phyloP scores from a whole-genome alignment of 2,797 vertebrate genomes.

The Nothura maculosa region DNA sequence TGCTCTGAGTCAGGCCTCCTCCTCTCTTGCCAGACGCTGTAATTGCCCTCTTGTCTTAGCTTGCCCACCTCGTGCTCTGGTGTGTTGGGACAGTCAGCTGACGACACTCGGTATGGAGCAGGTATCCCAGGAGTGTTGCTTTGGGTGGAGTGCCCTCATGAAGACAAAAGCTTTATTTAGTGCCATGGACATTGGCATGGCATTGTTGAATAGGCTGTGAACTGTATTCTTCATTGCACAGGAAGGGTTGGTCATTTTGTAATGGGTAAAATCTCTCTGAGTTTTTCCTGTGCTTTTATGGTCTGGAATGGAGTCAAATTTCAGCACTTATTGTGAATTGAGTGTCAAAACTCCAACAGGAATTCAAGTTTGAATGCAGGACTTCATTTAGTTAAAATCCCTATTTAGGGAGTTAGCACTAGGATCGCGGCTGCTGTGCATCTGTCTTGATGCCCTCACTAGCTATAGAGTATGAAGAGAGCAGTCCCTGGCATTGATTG shows the following conservation, averaged over 20 bases:
- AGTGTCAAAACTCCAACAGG: neutral
- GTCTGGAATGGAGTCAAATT: neutral
- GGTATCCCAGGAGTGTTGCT: neutral
- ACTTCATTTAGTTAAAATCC: neutral
- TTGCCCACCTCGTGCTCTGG: neutral
- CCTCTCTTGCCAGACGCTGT: neutral
- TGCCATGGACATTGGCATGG: fast-evolving
- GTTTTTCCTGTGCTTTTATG: neutral
- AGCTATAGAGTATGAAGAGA: neutral
- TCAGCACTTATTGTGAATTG: neutral
- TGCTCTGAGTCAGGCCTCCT: neutral
- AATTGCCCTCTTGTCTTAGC: neutral
- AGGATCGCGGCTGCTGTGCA: neutral
- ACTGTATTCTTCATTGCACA: neutral
- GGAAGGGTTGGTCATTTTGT: neutral
- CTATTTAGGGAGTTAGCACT: neutral
- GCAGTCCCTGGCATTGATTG: neutral
- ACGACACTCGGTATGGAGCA: neutral
- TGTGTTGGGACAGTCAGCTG: neutral
- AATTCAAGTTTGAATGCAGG: neutral
- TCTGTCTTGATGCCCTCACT: neutral
- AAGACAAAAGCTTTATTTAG: neutral
- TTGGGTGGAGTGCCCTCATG: constrained; percentile 10
- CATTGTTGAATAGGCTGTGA: neutral
- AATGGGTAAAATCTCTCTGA: neutral